Evolutionary conservation across 2,888 invertebrate species (phyloP), one percentile per base, ranked within the genome.

Genomic region (Hypomecis punctinalis): DNA sequence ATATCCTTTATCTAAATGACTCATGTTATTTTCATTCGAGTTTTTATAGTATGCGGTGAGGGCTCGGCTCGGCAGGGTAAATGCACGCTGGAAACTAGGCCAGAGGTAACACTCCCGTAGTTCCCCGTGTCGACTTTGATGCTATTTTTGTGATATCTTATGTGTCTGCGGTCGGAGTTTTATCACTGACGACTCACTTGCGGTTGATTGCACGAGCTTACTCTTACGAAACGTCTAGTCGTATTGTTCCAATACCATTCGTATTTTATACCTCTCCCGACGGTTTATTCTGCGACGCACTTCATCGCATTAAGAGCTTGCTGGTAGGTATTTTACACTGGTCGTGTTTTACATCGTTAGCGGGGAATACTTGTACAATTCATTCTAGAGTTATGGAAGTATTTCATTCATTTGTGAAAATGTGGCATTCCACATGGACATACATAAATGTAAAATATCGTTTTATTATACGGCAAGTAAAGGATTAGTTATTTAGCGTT

Each of bases 111-210:
- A 78, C 81, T 76, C 77, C 74, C 73, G 76, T 72, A 70, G 78
- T 75, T 78, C 80, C 77, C 81, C 80, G 78, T 78, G 82, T 81
- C 80, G 80, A 78, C 84, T 85, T 86, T 84, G 86, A 86, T 85
- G 86, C 85, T 90, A 91, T 90, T 90, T 89, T 85, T 81, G 86
- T 86, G 83, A 86, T 80, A 80, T 77, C 80, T 83, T 82, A 81
- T 80, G 80, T 82, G 86, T 82, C 81, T 86, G 86, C 82, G 88
- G 90, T 85, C 79, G 76, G 73, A 76, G 81, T 85, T 86, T 85
- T 84, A 86, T 85, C 80, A 79, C 77, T 73, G 73, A 78, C 75
- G 76, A 79, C 80, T 80, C 79, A 74, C 75, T 81, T 80, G 79
- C 74, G 81, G 81, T 79, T 73, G 80, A 85, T 81, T 80, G 76